Evolutionary conservation across 2,888 invertebrate species (phyloP), one percentile per base, ranked within the genome.

Genomic region (Cheilosia vernalis): DNA sequence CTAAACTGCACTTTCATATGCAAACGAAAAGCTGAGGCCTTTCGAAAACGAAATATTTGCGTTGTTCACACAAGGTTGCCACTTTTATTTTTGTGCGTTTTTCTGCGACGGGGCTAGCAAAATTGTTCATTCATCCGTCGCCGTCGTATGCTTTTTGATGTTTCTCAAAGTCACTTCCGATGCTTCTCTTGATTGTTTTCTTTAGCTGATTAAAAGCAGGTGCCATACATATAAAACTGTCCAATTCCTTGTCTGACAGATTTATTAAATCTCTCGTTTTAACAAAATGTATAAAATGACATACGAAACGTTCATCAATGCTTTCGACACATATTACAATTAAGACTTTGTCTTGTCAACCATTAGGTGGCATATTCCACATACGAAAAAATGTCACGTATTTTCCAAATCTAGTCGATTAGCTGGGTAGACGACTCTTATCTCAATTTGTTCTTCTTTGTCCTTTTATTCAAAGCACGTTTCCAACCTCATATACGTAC

Each of bases 1-100:
- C 44, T 63, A 4, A 78, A 67, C 61, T 77, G 13, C 55, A 72
- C 60, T 83, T 78, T 72, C 13, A 10, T n/a, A 63, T 56, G 33
- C 72, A 78, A 83, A 82, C 58, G 78, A 61, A 83, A 61, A 40
- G 49, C 64, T 2, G n/a, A 9, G 17, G 53, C 7, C 51, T 58
- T 76, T 51, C 21, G 10, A 44, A 66, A 77, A 40, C 60, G 49
- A 21, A 1, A 21, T 21, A 63, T 63, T 56, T 30, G 24, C 33
- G 21, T 37, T 33, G 15, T 37, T 2, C 21, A 6, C 42, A 33
- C 19, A 56, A 49, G 49, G 70, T 1, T 70, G 63, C 55, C 56
- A 64, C 37, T 70, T 58, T 44, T 30, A 6, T 3, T 24, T 19
- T 9, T 24, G 19, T 2, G 6, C 3, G 1, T 21, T 17, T 44